Conservation (phyloP, 2,888 invertebrate species). For the Cantharis nigra region DNA sequence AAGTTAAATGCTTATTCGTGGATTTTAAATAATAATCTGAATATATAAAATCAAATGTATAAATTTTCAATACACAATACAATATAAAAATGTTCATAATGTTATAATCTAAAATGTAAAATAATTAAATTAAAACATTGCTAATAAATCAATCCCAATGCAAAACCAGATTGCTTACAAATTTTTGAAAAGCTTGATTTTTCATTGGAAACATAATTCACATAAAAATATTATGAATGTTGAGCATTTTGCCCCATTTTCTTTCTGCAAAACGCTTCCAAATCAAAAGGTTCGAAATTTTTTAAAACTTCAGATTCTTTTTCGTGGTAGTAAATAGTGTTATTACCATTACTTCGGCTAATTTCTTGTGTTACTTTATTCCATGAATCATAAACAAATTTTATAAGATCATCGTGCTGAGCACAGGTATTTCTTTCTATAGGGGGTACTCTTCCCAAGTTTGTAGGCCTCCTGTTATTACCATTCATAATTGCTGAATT, state of each 20-base stretch:
- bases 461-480: slow-evolving; percentile 43
- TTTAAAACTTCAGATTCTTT: slow-evolving; percentile 60
- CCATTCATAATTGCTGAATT: slow-evolving; percentile 53
- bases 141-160: background rate
- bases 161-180: background rate
- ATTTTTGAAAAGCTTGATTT: background rate
- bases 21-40: background rate
- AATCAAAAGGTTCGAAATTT: slow-evolving; percentile 78
- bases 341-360: slow-evolving; percentile 52
- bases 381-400: slow-evolving; percentile 80
- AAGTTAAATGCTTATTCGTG: background rate
- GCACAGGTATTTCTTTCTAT: slow-evolving; percentile 42
- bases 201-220: background rate
- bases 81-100: background rate
- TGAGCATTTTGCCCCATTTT: slow-evolving; percentile 66
- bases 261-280: slow-evolving; percentile 78
- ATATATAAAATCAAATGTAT: background rate
- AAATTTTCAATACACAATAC: background rate
- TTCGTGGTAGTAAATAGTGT: slow-evolving; percentile 70
- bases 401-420: slow-evolving; percentile 79
- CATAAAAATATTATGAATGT: slow-evolving; percentile 27
- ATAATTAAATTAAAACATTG: background rate
- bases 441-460: slow-evolving; percentile 43
- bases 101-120: background rate
- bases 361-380: slow-evolving; percentile 61